These are phyloP conservation scores for Papilio protenor DNA, from an alignment of 2,888 invertebrate species.

Conservation along the genomic window DNA sequence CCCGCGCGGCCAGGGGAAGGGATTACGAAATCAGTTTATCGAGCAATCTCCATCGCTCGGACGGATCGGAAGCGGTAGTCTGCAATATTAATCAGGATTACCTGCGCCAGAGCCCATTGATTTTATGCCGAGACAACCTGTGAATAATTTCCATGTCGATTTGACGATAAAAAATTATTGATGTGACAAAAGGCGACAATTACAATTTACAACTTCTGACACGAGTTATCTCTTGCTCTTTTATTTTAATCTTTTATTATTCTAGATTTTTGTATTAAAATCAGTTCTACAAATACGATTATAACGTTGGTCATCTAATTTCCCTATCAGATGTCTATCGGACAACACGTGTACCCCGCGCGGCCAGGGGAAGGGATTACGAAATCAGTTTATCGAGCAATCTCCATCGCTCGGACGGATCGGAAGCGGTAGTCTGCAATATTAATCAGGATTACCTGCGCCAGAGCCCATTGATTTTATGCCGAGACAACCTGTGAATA, in stretches of 20 bases:
- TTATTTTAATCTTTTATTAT: background rate
- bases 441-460: constrained; percentile 52
- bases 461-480: constrained; percentile 46
- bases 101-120: constrained; percentile 43
- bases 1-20: constrained; percentile 49
- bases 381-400: constrained; percentile 57
- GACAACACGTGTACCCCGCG: constrained; percentile 1
- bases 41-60: constrained; percentile 49
- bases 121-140: constrained; percentile 48
- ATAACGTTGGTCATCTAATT: constrained; percentile 3
- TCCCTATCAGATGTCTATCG: background rate
- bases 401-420: constrained; percentile 48
- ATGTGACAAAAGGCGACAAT: constrained; percentile 27
- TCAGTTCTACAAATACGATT: background rate
- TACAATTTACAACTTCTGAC: background rate
- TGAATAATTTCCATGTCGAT: constrained; percentile 42
- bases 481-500: constrained; percentile 45
- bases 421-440: constrained; percentile 54
- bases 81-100: constrained; percentile 57
- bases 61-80: constrained; percentile 51
- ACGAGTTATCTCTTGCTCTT: background rate
- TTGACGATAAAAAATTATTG: constrained; percentile 40
- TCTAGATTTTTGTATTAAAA: no score
- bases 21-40: constrained; percentile 57
- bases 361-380: constrained; percentile 52